These are phyloP conservation scores for Cantharis flavilabris DNA, from an alignment of 2,888 invertebrate species.

Conservation along the genomic window DNA sequence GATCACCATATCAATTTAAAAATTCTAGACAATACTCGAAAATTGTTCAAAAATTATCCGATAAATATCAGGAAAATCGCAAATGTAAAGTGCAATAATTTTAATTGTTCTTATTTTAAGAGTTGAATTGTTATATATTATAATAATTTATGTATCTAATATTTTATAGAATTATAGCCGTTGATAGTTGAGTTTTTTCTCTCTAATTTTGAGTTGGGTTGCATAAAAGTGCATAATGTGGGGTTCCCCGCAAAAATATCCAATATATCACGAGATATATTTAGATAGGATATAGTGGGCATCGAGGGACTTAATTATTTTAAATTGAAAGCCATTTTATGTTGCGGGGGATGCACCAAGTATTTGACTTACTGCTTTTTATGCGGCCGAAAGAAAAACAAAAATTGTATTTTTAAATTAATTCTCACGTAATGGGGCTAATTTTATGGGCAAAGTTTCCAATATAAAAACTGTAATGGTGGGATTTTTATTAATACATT, in stretches of 20 bases:
- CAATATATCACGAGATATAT: neutral
- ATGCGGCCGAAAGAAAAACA: neutral
- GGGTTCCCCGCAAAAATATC: no score
- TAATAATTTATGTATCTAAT: neutral
- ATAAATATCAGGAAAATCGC: conserved; percentile 58
- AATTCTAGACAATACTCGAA: conserved; percentile 59
- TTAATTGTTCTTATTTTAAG: conserved; percentile 11
- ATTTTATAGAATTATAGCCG: conserved; percentile 3
- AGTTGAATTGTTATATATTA: neutral
- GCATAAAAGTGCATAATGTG: no score
- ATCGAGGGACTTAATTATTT: neutral
- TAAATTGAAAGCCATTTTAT: neutral
- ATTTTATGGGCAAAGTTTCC: neutral
- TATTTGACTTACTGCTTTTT: neutral
- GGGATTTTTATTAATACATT: neutral
- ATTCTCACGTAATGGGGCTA: neutral
- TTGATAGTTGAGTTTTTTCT: neutral
- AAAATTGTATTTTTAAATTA: neutral
- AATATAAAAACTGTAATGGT: neutral
- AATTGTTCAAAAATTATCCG: conserved; percentile 57
- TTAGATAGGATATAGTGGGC: neutral
- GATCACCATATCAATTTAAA: conserved; percentile 44
- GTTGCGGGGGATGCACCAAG: neutral
- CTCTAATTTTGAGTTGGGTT: no score
- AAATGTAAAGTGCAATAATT: conserved; percentile 49